Evolutionary conservation across 23 tunicate species (phyloP).

Genomic region (Styela clava): DNA sequence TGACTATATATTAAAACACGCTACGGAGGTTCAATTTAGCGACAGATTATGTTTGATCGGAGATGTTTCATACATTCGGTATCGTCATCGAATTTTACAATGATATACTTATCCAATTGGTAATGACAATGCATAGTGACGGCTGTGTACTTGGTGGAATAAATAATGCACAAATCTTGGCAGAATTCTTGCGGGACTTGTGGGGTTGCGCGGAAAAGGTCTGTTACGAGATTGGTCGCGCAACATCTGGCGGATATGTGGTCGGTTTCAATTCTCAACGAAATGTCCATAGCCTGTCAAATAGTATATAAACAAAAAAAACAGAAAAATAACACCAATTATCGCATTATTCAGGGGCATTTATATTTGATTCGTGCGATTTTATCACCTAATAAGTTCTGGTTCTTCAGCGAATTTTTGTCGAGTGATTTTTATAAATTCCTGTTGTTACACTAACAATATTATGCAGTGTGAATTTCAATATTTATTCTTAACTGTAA

Average conservation of each 20-base stretch:
- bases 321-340: too few relatives aligned
- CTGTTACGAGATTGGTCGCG: not conserved
- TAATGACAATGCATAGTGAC: slow-evolving; percentile 1
- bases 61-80: not conserved
- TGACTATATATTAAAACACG: not conserved
- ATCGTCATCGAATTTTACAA: too few relatives aligned
- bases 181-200: slow-evolving; percentile 8
- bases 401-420: too few relatives aligned
- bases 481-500: too few relatives aligned
- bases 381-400: too few relatives aligned
- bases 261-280: not conserved
- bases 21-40: not conserved
- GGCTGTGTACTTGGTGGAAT: not conserved
- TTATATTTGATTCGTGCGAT: too few relatives aligned
- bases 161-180: slow-evolving; percentile 9
- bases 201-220: not conserved
- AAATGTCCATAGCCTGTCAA: not conserved
- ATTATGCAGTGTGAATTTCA: too few relatives aligned
- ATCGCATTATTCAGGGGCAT: too few relatives aligned
- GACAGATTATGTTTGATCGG: not conserved
- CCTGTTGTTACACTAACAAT: too few relatives aligned
- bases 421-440: too few relatives aligned
- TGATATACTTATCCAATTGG: slow-evolving; percentile 12
- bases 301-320: too few relatives aligned
- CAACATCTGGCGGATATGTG: not conserved